A percentile compares a stretch with the other conserved stretches of the same genome.
phyloP scores from a whole-genome alignment of 2,113 vertebrate species.

The Pan paniscus region DNA sequence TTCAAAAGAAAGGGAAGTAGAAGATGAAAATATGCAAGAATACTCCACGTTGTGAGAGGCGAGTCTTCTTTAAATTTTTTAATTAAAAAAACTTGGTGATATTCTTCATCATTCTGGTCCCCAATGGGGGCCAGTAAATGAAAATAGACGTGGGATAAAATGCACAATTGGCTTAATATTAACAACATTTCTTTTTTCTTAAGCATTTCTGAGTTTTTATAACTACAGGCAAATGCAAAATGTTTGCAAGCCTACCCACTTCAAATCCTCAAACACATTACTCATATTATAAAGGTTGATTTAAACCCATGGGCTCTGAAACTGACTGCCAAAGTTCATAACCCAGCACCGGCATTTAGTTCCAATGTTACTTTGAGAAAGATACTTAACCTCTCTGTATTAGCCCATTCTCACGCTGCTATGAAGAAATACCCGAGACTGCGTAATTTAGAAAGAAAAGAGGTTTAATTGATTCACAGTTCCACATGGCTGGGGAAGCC shows the following conservation, averaged over 20 bases:
- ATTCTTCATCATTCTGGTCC: neutral
- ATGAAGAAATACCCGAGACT: too few relatives aligned
- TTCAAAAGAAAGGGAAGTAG: neutral
- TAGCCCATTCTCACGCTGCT: too few relatives aligned
- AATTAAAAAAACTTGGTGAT: neutral
- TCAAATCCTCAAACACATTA: neutral
- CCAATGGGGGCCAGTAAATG: neutral
- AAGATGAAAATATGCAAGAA: neutral
- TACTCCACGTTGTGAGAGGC: neutral
- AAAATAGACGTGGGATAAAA: neutral
- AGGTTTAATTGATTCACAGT: too few relatives aligned
- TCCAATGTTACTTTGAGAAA: neutral
- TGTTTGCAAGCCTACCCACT: neutral
- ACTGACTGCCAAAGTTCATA: neutral
- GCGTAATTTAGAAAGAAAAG: too few relatives aligned
- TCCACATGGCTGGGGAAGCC: too few relatives aligned
- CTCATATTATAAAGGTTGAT: neutral
- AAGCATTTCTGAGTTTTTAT: neutral
- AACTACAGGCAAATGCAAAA: neutral
- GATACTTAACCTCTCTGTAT: neutral
- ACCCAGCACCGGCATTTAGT: neutral
- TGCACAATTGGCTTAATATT: neutral
- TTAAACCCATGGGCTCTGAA: neutral
- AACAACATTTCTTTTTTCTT: neutral
- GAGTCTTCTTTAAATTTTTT: neutral